phyloP scores from a whole-genome alignment of 2,888 invertebrate genomes.

The Noctuana brunneofusca region DNA sequence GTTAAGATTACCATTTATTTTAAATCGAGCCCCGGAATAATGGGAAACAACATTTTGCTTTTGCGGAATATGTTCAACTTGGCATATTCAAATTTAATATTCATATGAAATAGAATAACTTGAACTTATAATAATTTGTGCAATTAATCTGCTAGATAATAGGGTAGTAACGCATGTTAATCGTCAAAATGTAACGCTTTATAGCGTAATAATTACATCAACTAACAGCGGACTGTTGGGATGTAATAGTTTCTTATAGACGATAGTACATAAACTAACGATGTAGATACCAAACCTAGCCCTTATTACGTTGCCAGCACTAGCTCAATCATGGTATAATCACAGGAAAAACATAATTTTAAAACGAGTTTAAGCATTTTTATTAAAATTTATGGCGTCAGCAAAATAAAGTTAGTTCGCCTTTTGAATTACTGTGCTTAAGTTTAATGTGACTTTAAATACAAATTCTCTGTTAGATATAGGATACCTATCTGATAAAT shows the following conservation, averaged over 20 bases:
- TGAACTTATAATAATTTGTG: no score
- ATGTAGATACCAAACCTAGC: slow-evolving; percentile 18
- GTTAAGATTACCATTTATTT: slow-evolving; percentile 30
- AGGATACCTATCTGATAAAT: no score
- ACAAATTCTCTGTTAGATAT: no score
- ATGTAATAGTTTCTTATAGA: slow-evolving; percentile 21
- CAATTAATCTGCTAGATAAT: background rate
- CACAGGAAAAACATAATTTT: slow-evolving; percentile 22
- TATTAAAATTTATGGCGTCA: slow-evolving; percentile 7
- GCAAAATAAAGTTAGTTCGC: background rate
- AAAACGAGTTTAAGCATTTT: slow-evolving; percentile 4
- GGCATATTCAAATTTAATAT: background rate
- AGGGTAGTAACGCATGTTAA: slow-evolving; percentile 1
- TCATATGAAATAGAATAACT: no score
- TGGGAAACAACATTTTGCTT: slow-evolving; percentile 17
- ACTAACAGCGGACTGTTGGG: slow-evolving; percentile 15
- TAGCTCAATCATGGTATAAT: slow-evolving; percentile 26
- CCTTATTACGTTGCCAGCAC: slow-evolving; percentile 15
- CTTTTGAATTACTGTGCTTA: no score
- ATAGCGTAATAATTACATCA: slow-evolving; percentile 29
- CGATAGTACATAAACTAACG: slow-evolving; percentile 15
- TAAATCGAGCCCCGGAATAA: slow-evolving; percentile 9
- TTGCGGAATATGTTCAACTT: background rate
- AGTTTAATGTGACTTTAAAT: no score
- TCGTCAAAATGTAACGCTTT: slow-evolving; percentile 18